Evolutionary conservation across 2,113 vertebrate species (phyloP), one percentile per base, ranked within the genome.

Genomic region (Macaca nemestrina): DNA sequence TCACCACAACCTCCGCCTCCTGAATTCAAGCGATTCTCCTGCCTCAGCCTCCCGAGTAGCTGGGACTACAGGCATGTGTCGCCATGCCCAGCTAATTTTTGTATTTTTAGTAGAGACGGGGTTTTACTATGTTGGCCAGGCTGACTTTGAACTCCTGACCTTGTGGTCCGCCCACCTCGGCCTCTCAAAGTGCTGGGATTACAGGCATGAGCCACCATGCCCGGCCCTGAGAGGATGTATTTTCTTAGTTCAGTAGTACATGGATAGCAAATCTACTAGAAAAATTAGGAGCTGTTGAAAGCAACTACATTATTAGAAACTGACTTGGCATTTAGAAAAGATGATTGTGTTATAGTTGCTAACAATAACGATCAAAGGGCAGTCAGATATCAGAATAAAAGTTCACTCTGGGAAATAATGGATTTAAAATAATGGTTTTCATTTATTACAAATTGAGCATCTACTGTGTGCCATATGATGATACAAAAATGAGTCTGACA

Each of bases 351-450:
- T 88, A 30, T 88, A 52, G 25, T 97, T 94, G 48, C 73, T 96
- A 83, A 32, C 72, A 93, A 83, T 84, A 67, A 75, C 86, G 70
- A 68, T 52, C 43, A 85, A 94, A 57, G 22, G 38, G 38, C 13
- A 84, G 55, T 13, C 18, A 45, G 14, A 91, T 96, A 35, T 40
- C 48, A 88, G n/a, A n/a, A 25, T 67, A 87, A 20, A 52, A 50
- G 35, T 81, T 96, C 45, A 22, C 78, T 55, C 35, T 87, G 40
- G 22, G 25, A 92, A 94, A 82, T 10, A 43, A 13, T 88, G 32
- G 30, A 48, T 84, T 95, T 92, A 38, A 96, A 80, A 61, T 90
- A 83, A 43, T 38, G 6, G 23, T 90, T 95, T 90, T 85, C 20
- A 57, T 87, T 78, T 61, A 80, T 59, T 23, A 4, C 79, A 93